phyloP scores from a whole-genome alignment of 2,797 vertebrate species.

The Danio choprae region DNA sequence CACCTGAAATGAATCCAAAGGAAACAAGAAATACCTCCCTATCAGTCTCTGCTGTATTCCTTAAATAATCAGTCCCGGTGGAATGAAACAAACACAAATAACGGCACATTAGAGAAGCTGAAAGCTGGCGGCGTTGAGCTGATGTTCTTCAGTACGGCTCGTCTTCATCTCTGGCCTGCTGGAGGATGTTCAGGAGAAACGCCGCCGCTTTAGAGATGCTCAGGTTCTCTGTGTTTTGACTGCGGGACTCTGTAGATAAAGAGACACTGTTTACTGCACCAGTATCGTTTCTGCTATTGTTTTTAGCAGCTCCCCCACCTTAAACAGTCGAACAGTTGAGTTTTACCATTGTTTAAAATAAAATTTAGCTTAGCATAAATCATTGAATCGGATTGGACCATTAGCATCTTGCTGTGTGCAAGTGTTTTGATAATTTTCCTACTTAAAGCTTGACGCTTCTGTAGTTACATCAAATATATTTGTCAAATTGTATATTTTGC shows the following conservation, averaged over 20 bases:
- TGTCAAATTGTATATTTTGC: no score
- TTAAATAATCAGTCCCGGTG: not conserved
- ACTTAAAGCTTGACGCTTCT: no score
- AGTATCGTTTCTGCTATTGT: no score
- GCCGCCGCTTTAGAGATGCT: constrained; percentile 84
- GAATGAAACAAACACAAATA: not conserved
- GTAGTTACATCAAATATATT: no score
- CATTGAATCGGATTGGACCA: no score
- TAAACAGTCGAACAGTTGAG: no score
- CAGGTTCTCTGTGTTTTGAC: constrained; percentile 81
- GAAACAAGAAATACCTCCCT: not conserved
- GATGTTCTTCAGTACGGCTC: constrained; percentile 49
- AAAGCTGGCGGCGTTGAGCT: not conserved
- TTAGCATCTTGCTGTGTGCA: no score
- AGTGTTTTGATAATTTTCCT: no score
- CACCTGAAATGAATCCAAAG: constrained; percentile 61
- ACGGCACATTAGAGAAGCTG: not conserved
- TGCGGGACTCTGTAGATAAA: constrained; percentile 82
- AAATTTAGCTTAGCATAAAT: no score
- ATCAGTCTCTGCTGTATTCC: not conserved
- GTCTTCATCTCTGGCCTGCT: constrained; percentile 84
- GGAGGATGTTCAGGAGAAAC: constrained; percentile 82
- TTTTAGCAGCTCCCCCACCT: no score
- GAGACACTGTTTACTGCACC: not conserved
- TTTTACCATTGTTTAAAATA: no score